These are phyloP conservation scores for Sylvilagus floridanus DNA, from an alignment of 2,797 vertebrate genomes.

Conservation along the genomic window DNA sequence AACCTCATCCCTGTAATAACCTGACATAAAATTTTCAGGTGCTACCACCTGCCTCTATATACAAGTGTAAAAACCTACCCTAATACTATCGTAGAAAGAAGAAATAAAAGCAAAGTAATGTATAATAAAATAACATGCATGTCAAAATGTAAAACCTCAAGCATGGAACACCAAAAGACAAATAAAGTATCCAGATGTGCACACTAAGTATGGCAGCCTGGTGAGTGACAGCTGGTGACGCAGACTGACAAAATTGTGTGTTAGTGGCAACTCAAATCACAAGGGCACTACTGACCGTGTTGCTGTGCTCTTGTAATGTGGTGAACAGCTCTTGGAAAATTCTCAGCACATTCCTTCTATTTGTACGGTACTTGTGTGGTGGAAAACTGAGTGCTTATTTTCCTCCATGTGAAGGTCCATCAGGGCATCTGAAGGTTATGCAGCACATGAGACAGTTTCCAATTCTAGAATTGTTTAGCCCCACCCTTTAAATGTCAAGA, in stretches of 20 bases:
- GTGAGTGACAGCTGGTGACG: conserved; percentile 33
- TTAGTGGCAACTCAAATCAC: neutral
- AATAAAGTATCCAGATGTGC: conserved; percentile 33
- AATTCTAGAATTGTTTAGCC: conserved; percentile 14
- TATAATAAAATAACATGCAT: conserved; percentile 46
- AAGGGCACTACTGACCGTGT: neutral
- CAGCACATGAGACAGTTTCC: neutral
- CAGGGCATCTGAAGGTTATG: conserved; percentile 8
- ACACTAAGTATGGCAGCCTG: neutral
- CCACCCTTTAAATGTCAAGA: conserved; percentile 9
- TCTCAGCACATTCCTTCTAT: conserved; percentile 43
- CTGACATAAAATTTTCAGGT: conserved; percentile 60
- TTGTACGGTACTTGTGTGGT: neutral
- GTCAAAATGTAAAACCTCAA: conserved; percentile 29
- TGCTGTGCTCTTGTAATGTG: neutral
- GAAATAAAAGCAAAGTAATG: conserved; percentile 46
- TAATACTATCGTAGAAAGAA: conserved; percentile 23
- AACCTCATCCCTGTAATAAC: neutral
- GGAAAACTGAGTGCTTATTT: conserved; percentile 25
- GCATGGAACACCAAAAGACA: neutral
- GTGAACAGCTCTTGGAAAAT: conserved; percentile 33
- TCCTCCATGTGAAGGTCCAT: conserved; percentile 10
- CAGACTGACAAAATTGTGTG: neutral
- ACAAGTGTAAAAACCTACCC: conserved; percentile 4
- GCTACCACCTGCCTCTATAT: neutral